Percentiles rank a stretch among this genome's conserved stretches.
Evolutionary conservation across 2,797 vertebrate genomes (phyloP).

Genomic region (Pangasius sanitwongsei): DNA sequence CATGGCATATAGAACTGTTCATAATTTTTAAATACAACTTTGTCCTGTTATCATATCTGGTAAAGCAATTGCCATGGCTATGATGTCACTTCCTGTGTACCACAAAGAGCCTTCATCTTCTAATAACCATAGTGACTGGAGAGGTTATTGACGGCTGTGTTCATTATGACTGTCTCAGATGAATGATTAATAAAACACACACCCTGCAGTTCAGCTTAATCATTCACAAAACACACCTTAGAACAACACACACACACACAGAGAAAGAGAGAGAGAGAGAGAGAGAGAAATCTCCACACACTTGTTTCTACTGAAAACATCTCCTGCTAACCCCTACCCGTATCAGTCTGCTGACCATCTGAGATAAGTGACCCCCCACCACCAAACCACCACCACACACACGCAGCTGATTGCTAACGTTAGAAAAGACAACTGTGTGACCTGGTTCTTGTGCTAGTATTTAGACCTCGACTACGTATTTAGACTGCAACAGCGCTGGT

Average conservation of each 20-base stretch:
- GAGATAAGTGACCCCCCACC: neutral
- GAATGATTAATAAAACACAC: conserved; percentile 9
- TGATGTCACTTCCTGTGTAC: neutral
- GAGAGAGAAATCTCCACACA: neutral
- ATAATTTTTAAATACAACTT: neutral
- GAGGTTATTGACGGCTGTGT: neutral
- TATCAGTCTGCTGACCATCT: neutral
- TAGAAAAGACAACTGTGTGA: neutral
- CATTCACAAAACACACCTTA: conserved; percentile 44
- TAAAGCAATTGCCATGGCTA: neutral
- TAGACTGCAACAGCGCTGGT: neutral
- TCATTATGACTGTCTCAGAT: neutral
- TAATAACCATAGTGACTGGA: neutral
- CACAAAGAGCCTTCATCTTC: neutral
- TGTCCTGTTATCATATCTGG: neutral
- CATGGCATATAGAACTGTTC: neutral
- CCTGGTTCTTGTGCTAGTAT: neutral
- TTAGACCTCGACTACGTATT: neutral
- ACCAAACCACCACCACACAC: too few relatives aligned
- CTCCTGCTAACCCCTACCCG: neutral
- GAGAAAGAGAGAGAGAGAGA: neutral
- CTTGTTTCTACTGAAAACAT: neutral
- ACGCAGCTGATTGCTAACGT: neutral
- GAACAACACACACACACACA: conserved; percentile 5
- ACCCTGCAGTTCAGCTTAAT: conserved; percentile 29